A percentile compares a stretch with the other conserved stretches of the same genome.
Conservation (phyloP, 2,797 vertebrate genomes). For the Notolepis coatsorum region DNA sequence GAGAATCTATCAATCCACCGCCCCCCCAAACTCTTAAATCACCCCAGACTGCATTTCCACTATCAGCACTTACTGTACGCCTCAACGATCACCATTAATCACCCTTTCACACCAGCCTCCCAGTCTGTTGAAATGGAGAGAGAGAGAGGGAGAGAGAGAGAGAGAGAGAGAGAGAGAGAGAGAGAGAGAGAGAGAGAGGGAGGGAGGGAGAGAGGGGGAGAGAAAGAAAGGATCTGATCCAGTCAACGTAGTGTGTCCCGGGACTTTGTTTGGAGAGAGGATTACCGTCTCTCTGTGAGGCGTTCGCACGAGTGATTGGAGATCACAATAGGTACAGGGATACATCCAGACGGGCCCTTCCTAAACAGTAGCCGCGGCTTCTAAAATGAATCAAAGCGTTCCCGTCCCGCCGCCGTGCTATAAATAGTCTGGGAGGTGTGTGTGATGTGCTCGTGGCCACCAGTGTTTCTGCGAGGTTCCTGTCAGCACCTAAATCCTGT, state of each 20-base stretch:
- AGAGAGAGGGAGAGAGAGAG: not conserved
- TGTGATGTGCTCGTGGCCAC: constrained; percentile 56
- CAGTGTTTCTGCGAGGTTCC: constrained; percentile 49
- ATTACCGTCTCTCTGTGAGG: constrained; percentile 29
- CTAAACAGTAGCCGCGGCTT: constrained; percentile 57
- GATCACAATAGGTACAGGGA: constrained; percentile 48
- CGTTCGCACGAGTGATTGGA: constrained; percentile 50
- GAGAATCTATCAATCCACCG: not conserved
- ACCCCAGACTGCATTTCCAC: constrained; percentile 12
- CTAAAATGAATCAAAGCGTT: constrained; percentile 73
- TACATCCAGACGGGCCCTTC: constrained; percentile 48
- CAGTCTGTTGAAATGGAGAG: not conserved
- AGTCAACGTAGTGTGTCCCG: not conserved
- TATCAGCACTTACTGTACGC: not conserved
- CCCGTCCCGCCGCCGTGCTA: constrained; percentile 56
- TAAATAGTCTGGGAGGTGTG: constrained; percentile 75
- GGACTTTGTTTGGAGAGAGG: constrained; percentile 21
- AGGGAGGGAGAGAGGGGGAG: not conserved
- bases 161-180: not conserved
- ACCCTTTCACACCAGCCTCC: not conserved
- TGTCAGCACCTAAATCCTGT: constrained; percentile 62
- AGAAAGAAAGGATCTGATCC: constrained; percentile 6
- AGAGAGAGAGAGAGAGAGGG: not conserved
- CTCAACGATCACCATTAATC: constrained; percentile 31
- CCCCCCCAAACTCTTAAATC: not conserved